These are phyloP conservation scores for Drosophila koepferae DNA, from an alignment of 2,888 invertebrate species.

Conservation along the genomic window DNA sequence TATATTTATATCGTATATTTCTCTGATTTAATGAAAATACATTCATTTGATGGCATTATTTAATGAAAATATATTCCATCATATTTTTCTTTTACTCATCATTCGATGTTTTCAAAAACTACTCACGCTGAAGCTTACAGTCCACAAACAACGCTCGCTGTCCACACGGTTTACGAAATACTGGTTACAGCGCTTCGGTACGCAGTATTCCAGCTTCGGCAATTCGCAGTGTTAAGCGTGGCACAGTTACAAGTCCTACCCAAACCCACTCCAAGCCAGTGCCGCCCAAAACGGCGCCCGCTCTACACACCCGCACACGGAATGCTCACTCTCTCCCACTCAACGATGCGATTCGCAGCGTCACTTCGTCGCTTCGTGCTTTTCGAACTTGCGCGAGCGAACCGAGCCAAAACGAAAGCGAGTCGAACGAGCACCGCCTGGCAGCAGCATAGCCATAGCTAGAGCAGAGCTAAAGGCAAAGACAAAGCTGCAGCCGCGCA, in stretches of 20 bases:
- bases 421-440: slow-evolving; percentile 9
- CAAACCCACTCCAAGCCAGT: background rate
- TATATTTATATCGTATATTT: background rate
- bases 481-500: slow-evolving; percentile 24
- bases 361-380: slow-evolving; percentile 30
- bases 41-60: fast-evolving
- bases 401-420: slow-evolving; percentile 36
- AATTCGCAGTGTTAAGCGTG: slow-evolving; percentile 46
- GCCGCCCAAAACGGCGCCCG: background rate
- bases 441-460: slow-evolving; percentile 19
- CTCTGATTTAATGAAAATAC: no score
- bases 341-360: slow-evolving; percentile 21
- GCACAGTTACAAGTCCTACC: slow-evolving; percentile 60
- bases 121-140: slow-evolving; percentile 34
- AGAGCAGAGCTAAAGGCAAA: slow-evolving; percentile 19
- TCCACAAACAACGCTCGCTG: slow-evolving; percentile 39
- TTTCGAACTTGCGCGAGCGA: slow-evolving; percentile 48
- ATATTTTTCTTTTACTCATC: background rate
- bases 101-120: slow-evolving; percentile 5
- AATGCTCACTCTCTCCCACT: background rate
- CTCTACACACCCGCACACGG: slow-evolving; percentile 5
- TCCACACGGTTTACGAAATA: slow-evolving; percentile 9
- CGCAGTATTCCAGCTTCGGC: slow-evolving; percentile 39
- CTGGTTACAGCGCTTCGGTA: slow-evolving; percentile 24
- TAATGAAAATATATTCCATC: background rate